Evolutionary conservation across 2,888 invertebrate species (phyloP).

Genomic region (Scaptomyza reducta): DNA sequence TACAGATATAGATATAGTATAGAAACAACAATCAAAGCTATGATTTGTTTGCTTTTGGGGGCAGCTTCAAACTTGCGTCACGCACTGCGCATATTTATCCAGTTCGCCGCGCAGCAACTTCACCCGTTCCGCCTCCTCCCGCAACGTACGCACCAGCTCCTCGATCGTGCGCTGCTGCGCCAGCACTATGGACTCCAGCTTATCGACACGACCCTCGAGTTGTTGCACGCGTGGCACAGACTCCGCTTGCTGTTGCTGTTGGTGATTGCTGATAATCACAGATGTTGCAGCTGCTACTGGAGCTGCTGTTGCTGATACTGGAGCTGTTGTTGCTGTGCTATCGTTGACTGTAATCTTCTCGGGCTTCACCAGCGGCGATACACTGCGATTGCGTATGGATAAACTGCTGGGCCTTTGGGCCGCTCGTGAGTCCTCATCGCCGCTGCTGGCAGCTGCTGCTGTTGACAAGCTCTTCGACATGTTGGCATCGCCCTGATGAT

Average conservation of each 20-base stretch:
- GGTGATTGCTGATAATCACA: conserved; percentile 43
- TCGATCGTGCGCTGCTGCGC: conserved; percentile 86
- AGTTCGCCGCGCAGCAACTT: conserved; percentile 87
- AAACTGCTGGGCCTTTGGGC: conserved; percentile 80
- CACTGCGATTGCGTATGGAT: conserved; percentile 81
- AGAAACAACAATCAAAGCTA: conserved; percentile 56
- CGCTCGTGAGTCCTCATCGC: conserved; percentile 77
- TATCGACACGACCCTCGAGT: conserved; percentile 82
- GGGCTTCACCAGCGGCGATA: conserved; percentile 77
- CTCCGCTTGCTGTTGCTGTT: conserved; percentile 19
- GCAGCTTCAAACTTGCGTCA: conserved; percentile 88
- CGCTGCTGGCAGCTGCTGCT: conserved; percentile 53
- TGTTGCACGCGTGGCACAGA: conserved; percentile 72
- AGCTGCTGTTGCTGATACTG: neutral
- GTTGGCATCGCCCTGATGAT: conserved; percentile 67
- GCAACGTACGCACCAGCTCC: conserved; percentile 87
- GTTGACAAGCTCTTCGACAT: conserved; percentile 66
- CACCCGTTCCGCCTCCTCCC: conserved; percentile 87
- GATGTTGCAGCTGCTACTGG: conserved; percentile 22
- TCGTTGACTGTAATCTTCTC: conserved; percentile 36
- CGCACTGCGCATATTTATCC: conserved; percentile 89
- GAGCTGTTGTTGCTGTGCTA: conserved; percentile 9
- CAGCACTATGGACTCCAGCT: conserved; percentile 81
- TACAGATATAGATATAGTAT: too few species aligned
- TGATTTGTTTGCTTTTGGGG: conserved; percentile 6